These are phyloP conservation scores for Montipora capricornis DNA, from an alignment of 64 coral and sea anemone species.

Conservation along the genomic window DNA sequence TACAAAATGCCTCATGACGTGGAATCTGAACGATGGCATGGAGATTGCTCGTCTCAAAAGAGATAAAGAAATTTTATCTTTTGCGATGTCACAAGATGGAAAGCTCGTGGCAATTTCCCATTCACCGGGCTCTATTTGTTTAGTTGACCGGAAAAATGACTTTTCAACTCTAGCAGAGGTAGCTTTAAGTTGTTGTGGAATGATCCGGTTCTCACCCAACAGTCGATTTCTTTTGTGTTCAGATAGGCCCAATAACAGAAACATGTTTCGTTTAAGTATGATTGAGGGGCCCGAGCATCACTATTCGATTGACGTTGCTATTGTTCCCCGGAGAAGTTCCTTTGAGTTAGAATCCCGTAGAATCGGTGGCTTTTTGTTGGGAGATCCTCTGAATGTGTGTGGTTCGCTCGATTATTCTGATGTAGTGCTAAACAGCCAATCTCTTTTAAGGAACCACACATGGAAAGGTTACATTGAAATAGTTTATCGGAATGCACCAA, in stretches of 20 bases:
- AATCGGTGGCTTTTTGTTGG: not conserved
- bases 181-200: not conserved
- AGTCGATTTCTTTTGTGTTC: not conserved
- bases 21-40: not conserved
- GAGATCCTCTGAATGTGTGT: not conserved
- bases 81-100: conserved; percentile 1
- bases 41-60: not conserved
- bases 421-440: not conserved
- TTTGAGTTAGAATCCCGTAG: not conserved
- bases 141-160: not conserved
- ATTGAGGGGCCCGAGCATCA: not conserved
- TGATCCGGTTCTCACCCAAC: not conserved
- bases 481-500: not conserved
- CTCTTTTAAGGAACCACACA: not conserved
- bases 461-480: not conserved
- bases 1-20: not conserved
- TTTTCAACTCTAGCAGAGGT: not conserved
- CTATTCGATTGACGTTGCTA: not conserved
- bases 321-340: not conserved
- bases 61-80: not conserved
- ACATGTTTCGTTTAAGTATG: not conserved
- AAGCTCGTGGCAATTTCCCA: conserved; percentile 7
- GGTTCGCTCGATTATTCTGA: too few species aligned
- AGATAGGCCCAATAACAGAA: not conserved
- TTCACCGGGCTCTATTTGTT: not conserved